Conservation (phyloP, 2,113 vertebrate genomes). For the Myotis lucifugus region DNA sequence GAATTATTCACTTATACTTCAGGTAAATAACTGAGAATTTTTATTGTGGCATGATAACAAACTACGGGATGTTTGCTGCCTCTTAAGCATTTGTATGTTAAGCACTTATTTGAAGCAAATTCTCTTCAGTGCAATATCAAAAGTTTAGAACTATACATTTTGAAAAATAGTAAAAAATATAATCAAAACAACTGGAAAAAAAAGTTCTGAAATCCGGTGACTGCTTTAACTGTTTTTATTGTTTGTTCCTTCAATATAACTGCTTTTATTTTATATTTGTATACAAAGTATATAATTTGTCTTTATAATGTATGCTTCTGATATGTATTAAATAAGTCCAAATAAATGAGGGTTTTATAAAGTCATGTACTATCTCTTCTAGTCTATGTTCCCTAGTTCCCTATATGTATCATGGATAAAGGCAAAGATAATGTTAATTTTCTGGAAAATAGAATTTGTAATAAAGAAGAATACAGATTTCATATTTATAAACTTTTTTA, state of each 20-base stretch:
- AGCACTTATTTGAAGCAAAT: not conserved
- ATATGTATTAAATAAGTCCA: not conserved
- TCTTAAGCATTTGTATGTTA: not conserved
- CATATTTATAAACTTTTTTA: not conserved
- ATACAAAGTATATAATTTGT: not conserved
- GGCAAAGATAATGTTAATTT: not conserved
- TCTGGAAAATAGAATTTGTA: not conserved
- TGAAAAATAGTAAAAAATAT: constrained; percentile 11
- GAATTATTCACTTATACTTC: constrained; percentile 1
- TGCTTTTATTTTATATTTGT: not conserved
- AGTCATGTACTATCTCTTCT: not conserved
- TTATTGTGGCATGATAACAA: not conserved
- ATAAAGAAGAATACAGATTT: not conserved
- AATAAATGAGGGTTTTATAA: constrained; percentile 30
- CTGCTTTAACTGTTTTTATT: not conserved
- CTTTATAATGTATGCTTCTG: not conserved
- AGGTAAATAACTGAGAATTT: not conserved
- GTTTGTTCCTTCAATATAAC: not conserved
- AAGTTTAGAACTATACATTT: not conserved
- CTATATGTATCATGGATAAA: not conserved
- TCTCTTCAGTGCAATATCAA: not conserved
- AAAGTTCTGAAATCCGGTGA: not conserved
- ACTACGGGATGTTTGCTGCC: not conserved
- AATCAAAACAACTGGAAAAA: not conserved
- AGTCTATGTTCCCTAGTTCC: not conserved